These are phyloP conservation scores for Eupeodes corollae DNA, from an alignment of 1,140 invertebrate genomes.

Conservation along the genomic window DNA sequence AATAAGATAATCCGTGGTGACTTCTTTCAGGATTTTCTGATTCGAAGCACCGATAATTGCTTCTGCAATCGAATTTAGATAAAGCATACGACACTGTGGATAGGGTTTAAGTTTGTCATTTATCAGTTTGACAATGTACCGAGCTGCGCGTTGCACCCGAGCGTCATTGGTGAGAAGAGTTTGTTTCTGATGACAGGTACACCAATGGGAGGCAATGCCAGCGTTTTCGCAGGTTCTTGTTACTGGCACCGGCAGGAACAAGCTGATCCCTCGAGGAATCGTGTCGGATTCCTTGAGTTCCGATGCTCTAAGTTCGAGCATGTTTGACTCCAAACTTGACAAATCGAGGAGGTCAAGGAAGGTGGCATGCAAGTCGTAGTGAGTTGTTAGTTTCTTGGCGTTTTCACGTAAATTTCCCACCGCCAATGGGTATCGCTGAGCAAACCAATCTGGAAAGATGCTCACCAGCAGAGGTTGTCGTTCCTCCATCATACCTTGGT, in stretches of 20 bases:
- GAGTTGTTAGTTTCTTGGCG: slow-evolving; percentile 58
- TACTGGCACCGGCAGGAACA: slow-evolving; percentile 59
- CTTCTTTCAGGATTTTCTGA: slow-evolving; percentile 33
- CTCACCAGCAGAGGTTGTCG: slow-evolving; percentile 73
- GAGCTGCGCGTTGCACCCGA: slow-evolving; percentile 40
- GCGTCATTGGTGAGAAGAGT: slow-evolving; percentile 42
- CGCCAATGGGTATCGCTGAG: slow-evolving; percentile 48
- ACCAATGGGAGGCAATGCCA: slow-evolving; percentile 69
- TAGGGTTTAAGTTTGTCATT: slow-evolving; percentile 50
- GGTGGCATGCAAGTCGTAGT: slow-evolving; percentile 71
- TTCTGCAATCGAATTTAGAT: slow-evolving; percentile 30
- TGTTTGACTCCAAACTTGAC: slow-evolving; percentile 20
- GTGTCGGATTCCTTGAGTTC: slow-evolving; percentile 18
- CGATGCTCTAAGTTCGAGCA: slow-evolving; percentile 16
- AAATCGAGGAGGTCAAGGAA: slow-evolving; percentile 47
- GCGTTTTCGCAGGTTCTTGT: slow-evolving; percentile 63
- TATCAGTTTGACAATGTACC: slow-evolving; percentile 48
- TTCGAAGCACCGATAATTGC: slow-evolving; percentile 27
- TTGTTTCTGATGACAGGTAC: slow-evolving; percentile 58
- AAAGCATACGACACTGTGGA: slow-evolving; percentile 42
- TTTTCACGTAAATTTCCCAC: slow-evolving; percentile 60
- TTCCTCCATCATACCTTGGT: slow-evolving; percentile 73
- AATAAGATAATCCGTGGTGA: slow-evolving; percentile 37
- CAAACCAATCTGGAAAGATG: slow-evolving; percentile 62
- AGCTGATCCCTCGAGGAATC: slow-evolving; percentile 53